phyloP scores from a whole-genome alignment of 2,888 invertebrate genomes.

The Caenorhabditis angaria region DNA sequence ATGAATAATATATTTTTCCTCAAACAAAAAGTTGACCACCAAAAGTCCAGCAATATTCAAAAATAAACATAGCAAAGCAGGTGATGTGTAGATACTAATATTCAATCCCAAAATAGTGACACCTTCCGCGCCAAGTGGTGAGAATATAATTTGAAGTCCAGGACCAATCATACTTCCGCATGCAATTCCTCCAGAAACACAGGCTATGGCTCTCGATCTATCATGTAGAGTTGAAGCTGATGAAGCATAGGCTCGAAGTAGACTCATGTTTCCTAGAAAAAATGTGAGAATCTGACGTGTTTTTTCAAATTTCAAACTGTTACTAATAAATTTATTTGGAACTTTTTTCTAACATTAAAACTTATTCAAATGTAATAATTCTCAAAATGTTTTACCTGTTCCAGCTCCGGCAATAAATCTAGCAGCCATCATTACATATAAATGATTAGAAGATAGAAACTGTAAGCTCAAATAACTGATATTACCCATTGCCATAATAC shows the following conservation, averaged over 20 bases:
- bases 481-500: constrained; percentile 52
- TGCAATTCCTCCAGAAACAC: constrained; percentile 58
- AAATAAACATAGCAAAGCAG: constrained; percentile 42
- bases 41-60: constrained; percentile 44
- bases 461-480: constrained; percentile 45
- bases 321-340: too few relatives aligned
- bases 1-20: constrained; percentile 44
- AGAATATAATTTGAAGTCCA: constrained; percentile 52
- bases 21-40: constrained; percentile 44
- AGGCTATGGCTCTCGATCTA: constrained; percentile 50
- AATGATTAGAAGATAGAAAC: constrained; percentile 28
- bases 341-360: too few relatives aligned
- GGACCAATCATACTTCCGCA: constrained; percentile 57
- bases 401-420: constrained; percentile 50
- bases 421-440: constrained; percentile 45
- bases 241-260: constrained; percentile 53
- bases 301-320: neutral
- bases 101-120: constrained; percentile 30
- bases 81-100: constrained; percentile 55
- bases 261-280: constrained; percentile 48
- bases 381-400: constrained; percentile 28
- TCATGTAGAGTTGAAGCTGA: constrained; percentile 53
- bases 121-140: constrained; percentile 50
- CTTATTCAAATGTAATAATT: too few relatives aligned
- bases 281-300: neutral